Base-by-base conservation (phyloP, 2,888 invertebrate genomes). In the Drosophila infuscata region DNA sequence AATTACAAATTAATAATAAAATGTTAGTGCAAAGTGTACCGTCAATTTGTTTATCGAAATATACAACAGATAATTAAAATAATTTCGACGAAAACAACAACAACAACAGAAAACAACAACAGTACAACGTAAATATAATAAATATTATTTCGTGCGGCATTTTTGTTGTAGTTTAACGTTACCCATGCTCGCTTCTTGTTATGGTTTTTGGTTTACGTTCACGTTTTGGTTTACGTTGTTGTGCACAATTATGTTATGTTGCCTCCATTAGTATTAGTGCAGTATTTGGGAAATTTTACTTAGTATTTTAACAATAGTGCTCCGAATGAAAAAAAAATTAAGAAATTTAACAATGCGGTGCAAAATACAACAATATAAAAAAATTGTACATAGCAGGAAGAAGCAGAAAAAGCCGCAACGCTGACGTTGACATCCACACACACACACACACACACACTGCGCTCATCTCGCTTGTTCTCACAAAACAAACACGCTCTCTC, bases 381-480 rank as follows among this genome's bases (percentile, higher is more conserved):
- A 61, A 53, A 68, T 56, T 56, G 29, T 85, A 76, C 67, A 60
- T 68, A 64, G 73, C 52, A 73, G 76, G 43, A 89, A 83, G 84
- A 83, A 87, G 84, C 82, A 83, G 82, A 89, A 88, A 85, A 85
- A 88, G 89, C 85, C 86, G 89, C 84, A 85, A 89, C 89, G 88
- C 73, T 88, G 85, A 83, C 82, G 88, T 84, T 87, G 87, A 78
- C 82, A 81, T 74, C 81, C 71, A 62, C 74, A 64, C 70, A 60
- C 46, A 29, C 54, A 53, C 38, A 41, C 58, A 54, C 48, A 61
- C 41, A 65, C 36, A 53, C 9, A 15, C 20, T 20, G 33, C 33
- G 33, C 52, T 53, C 52, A 46, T 33, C 52, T 20, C 20, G 46
- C 64, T 49, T 41, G 35, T 67, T 65, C 15, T 38, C 25, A 29